Conservation (phyloP, 2,113 vertebrate genomes). For the Syngnathus scovelli region DNA sequence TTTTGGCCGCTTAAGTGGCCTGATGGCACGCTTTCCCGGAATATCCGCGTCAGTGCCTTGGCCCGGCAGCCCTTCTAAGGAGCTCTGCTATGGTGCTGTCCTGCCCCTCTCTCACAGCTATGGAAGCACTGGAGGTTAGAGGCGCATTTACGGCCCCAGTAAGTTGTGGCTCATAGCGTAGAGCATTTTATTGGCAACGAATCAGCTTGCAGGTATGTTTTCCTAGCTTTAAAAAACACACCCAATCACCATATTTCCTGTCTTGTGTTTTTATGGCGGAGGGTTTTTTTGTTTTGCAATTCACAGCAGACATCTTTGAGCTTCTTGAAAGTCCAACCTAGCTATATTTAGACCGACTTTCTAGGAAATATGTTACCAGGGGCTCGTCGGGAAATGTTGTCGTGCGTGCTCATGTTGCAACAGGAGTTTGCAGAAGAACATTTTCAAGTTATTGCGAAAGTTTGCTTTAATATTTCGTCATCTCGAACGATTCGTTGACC, state of each 20-base stretch:
- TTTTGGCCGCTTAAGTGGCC: conserved; percentile 79
- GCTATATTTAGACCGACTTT: conserved; percentile 39
- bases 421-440: background rate
- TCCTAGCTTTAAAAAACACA: conserved; percentile 19
- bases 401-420: conserved; percentile 10
- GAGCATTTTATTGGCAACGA: conserved; percentile 61
- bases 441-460: background rate
- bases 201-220: conserved; percentile 81
- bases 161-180: conserved; percentile 56
- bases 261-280: background rate
- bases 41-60: conserved; percentile 73
- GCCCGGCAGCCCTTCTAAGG: conserved; percentile 70
- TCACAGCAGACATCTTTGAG: conserved; percentile 19
- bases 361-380: conserved; percentile 30
- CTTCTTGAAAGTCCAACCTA: conserved; percentile 10
- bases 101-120: conserved; percentile 59
- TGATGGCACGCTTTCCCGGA: conserved; percentile 83
- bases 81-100: conserved; percentile 64
- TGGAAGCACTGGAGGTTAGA: conserved; percentile 62
- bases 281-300: conserved; percentile 9
- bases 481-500: background rate
- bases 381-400: conserved; percentile 14
- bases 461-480: background rate
- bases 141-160: conserved; percentile 51
- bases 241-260: background rate